Evolutionary conservation across 2,888 invertebrate species (phyloP).

Genomic region (Archaeoteleia sp.): DNA sequence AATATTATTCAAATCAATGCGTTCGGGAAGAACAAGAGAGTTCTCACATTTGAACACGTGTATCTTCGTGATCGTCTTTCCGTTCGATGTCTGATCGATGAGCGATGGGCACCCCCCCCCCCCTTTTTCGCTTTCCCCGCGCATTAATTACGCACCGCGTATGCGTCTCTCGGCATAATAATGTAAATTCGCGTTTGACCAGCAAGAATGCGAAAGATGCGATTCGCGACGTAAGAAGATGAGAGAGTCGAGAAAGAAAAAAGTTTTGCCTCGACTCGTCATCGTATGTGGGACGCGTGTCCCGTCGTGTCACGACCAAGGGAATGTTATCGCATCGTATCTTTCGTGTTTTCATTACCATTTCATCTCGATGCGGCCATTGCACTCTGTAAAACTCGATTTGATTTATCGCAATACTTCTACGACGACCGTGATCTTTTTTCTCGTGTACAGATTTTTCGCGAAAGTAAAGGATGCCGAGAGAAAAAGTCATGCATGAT

Average conservation of each 20-base stretch:
- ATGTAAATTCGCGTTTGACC: constrained; percentile 53
- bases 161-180: constrained; percentile 56
- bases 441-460: constrained; percentile 26
- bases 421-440: constrained; percentile 39
- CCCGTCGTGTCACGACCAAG: constrained; percentile 61
- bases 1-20: constrained; percentile 45
- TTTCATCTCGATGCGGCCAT: constrained; percentile 64
- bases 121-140: constrained; percentile 54
- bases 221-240: constrained; percentile 39
- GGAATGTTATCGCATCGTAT: constrained; percentile 73
- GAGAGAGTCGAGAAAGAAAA: constrained; percentile 36
- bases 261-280: constrained; percentile 49
- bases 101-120: constrained; percentile 45
- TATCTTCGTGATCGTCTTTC: constrained; percentile 51
- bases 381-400: constrained; percentile 65
- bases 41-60: constrained; percentile 65
- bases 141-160: constrained; percentile 64
- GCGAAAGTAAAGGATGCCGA: constrained; percentile 4
- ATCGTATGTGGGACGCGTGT: constrained; percentile 63
- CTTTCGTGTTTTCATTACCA: constrained; percentile 72
- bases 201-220: constrained; percentile 59
- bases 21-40: constrained; percentile 57
- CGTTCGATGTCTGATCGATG: constrained; percentile 41
- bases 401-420: constrained; percentile 67
- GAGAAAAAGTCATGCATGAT: too few relatives aligned